Conservation (phyloP, 2,113 vertebrate genomes). For the Aspiorhynchus laticeps region DNA sequence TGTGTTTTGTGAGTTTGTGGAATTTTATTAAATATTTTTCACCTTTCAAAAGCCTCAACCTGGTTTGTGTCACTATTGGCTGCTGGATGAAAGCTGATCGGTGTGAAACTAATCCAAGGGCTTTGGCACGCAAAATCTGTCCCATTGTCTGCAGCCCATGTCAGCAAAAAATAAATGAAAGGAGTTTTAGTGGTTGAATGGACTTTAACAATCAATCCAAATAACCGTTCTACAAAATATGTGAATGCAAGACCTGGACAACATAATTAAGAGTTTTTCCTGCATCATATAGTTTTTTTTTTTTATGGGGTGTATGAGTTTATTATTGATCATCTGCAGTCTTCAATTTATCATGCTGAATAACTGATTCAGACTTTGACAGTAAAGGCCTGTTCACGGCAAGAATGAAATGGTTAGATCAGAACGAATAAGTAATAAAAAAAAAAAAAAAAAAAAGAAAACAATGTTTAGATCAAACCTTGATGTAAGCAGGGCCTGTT, state of each 20-base stretch:
- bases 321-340: not conserved
- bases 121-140: not conserved
- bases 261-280: no score
- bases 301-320: not conserved
- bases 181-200: not conserved
- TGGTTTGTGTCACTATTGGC: slow-evolving; percentile 4
- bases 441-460: no score
- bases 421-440: not conserved
- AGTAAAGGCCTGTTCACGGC: not conserved
- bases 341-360: not conserved
- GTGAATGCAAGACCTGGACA: not conserved
- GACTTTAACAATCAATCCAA: not conserved
- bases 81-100: slow-evolving; percentile 11
- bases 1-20: slow-evolving; percentile 16
- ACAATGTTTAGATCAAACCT: slow-evolving; percentile 31
- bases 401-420: not conserved
- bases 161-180: slow-evolving; percentile 17
- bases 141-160: not conserved
- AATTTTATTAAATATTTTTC: not conserved
- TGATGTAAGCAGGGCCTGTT: slow-evolving; percentile 38
- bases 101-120: not conserved
- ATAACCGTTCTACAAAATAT: not conserved
- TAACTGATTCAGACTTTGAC: not conserved
- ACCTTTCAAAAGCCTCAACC: not conserved
- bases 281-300: no score